Evolutionary conservation across 2,797 vertebrate genomes (phyloP), one percentile per base, ranked within the genome.

Genomic region (Lepus oiostolus): DNA sequence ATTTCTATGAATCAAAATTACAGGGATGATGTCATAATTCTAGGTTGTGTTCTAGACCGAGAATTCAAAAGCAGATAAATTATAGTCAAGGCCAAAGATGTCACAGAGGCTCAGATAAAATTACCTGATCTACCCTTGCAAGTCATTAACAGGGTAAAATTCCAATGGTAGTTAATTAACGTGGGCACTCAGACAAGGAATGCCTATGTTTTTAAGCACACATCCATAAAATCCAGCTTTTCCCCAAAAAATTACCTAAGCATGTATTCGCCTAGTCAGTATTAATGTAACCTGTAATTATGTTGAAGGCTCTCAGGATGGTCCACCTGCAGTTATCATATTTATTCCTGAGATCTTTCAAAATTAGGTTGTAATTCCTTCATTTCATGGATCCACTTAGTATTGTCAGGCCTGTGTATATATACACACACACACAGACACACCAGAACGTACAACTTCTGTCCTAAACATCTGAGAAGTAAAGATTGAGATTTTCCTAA

Each of bases 401-500:
- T 93, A 63, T 84, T 91, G 62, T 5, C 79, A 83, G 54, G 32
- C 70, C 30, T 85, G 65, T 47, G 9, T 47, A 47, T 47, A 47
- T 9, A 47, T 8, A 47, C 42, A 42, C 38, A 47, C 42, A 47
- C 42, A 47, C 35, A 35, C 6, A 42, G 42, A 47, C 42, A 47
- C 42, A 47, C 42, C 42, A 9, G 42, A 47, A 47, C 8, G 42
- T 47, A 47, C 42, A 47, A 47, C 42, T 47, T 42, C 47, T 92
- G n/a, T 89, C 52, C 82, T 82, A 71, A 95, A 65, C 35, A 77
- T 89, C n/a, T 14, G 0, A 7, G 32, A 84, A 91, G 35, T 79
- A 63, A 67, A 50, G 16, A 81, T 63, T 70, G 58, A 92, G 42
- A 87, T 77, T 83, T 94, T 85, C 86, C 76, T 90, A 58, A 92